Base-by-base conservation (phyloP, 2,113 vertebrate species). In the Cyphomyrus discorhynchus region DNA sequence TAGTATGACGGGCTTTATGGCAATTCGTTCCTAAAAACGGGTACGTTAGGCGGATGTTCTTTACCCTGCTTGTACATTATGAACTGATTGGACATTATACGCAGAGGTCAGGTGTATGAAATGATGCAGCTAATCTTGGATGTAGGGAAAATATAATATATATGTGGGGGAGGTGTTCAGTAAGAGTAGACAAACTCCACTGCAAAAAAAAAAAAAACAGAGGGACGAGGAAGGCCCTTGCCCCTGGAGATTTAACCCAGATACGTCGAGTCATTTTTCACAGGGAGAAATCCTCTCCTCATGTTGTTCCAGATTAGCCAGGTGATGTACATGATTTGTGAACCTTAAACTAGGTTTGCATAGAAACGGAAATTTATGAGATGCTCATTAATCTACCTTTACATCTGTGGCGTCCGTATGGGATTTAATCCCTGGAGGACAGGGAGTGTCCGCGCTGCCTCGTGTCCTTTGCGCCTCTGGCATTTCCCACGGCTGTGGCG, bases 301-400 rank as follows among this genome's bases (percentile, higher is more conserved):
- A 62, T 62, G 31, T 42, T 62, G 87, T 45, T 88, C 53, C 56
- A 88, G 4, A 88, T 88, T 45, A 66, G 35, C 87, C 56, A 66
- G 87, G 52, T 62, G 56, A 88, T n/a, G 87, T 62, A 46, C 35
- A 66, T 62, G 52, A 66, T 62, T 88, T 88, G 87, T 88, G 87
- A 62, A 62, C 87, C 87, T 8, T 17, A 88, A 88, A 88, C 31
- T 88, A 66, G 87, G 87, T 45, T 88, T 66, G 49, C 53, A 42
- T 19, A 42, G 53, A 88, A 88, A 62, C 5, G 56, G 35, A 88
- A 88, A 62, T n/a, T 45, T 21, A 31, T 45, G 53, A 46, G 31
- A 46, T 35, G 31, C 35, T 62, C 87, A 88, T 62, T 62, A 88
- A 88, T 88, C 53, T 66, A 58, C 35, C 53, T 10, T 45, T 88